These are phyloP conservation scores for Himalopsyche phryganea DNA, from an alignment of 1,140 invertebrate genomes.

Conservation along the genomic window DNA sequence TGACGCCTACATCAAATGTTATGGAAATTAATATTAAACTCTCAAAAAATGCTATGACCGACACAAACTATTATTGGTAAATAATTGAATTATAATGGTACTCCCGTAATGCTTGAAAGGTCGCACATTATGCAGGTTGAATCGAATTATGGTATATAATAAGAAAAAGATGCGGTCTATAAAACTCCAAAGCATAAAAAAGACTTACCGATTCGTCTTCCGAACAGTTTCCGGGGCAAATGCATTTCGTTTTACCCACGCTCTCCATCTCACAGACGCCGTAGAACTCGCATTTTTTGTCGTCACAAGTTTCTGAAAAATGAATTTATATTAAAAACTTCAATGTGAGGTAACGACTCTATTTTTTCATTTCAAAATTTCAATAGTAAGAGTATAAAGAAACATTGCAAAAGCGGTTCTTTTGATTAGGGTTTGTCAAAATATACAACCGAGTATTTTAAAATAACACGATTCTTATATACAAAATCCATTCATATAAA, in stretches of 20 bases:
- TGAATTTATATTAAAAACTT: background rate
- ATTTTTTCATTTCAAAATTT: background rate
- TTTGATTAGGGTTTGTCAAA: too few relatives aligned
- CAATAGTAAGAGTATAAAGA: background rate
- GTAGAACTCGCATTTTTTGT: conserved; percentile 74
- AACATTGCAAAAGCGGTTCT: too few relatives aligned
- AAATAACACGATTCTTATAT: too few relatives aligned
- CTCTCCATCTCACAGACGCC: conserved; percentile 68
- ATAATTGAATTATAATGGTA: too few relatives aligned
- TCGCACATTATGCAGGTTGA: too few relatives aligned
- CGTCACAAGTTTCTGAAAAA: conserved; percentile 74
- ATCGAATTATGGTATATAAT: background rate
- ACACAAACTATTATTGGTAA: too few relatives aligned
- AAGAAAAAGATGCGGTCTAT: background rate
- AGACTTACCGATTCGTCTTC: conserved; percentile 38
- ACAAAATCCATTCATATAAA: too few relatives aligned
- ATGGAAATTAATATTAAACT: too few relatives aligned
- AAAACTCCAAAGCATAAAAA: background rate
- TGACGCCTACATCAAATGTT: too few relatives aligned
- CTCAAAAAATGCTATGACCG: too few relatives aligned
- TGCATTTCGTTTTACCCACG: conserved; percentile 61
- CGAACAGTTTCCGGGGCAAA: conserved; percentile 67
- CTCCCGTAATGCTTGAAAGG: too few relatives aligned
- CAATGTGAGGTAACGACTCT: background rate
- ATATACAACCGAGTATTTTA: too few relatives aligned